Evolutionary conservation across 2,888 invertebrate species (phyloP).

Genomic region (Scaptomyza polygonia): DNA sequence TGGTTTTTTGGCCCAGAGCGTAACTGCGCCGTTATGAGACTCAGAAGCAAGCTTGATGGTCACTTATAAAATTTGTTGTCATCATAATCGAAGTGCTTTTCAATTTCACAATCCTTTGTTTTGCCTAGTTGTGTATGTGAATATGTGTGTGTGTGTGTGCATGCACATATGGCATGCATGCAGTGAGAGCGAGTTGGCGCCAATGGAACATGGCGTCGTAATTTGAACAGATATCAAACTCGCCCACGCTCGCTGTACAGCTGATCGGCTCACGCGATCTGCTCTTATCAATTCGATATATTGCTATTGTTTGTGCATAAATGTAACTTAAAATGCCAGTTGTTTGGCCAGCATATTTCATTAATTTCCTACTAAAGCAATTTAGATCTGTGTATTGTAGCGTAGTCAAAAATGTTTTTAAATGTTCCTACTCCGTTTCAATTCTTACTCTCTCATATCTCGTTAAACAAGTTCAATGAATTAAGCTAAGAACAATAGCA

Average conservation of each 20-base stretch:
- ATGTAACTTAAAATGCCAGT: not conserved
- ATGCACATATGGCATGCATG: conserved; percentile 26
- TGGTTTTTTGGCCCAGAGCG: conserved; percentile 29
- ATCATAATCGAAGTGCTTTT: conserved; percentile 22
- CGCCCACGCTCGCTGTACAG: conserved; percentile 27
- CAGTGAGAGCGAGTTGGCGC: conserved; percentile 6
- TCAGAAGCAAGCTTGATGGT: conserved; percentile 6
- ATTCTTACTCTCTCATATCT: conserved; percentile 4
- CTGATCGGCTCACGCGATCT: conserved; percentile 42
- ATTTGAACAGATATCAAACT: too few species aligned
- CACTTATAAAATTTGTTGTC: conserved; percentile 13
- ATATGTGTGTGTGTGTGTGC: not conserved
- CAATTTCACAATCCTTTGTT: conserved; percentile 54
- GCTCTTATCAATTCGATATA: conserved; percentile 44
- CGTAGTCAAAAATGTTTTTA: too few species aligned
- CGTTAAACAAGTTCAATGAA: conserved; percentile 32
- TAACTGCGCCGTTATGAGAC: conserved; percentile 29
- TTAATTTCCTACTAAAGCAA: too few species aligned
- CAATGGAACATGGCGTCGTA: too few species aligned
- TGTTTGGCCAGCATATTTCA: not conserved
- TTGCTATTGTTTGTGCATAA: conserved; percentile 17
- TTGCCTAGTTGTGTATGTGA: conserved; percentile 1
- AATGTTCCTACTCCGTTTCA: not conserved
- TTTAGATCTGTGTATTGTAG: too few species aligned
- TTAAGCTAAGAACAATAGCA: conserved; percentile 17